Evolutionary conservation across 2,888 invertebrate genomes (phyloP).

Genomic region (Drosophila nr. perissopoda): DNA sequence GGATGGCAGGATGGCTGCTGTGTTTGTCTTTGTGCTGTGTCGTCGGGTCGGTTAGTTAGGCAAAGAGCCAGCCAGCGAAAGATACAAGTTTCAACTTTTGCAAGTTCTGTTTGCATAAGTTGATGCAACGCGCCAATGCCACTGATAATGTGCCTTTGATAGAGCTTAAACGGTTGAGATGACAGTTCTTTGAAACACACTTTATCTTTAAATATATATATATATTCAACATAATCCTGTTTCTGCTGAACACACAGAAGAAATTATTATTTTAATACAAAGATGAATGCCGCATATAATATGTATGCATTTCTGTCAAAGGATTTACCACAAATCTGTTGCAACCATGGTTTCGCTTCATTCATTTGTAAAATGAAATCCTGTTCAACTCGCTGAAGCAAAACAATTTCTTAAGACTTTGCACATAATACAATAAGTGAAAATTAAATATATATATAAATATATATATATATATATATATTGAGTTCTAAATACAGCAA

Average conservation of each 20-base stretch:
- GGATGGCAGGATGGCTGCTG: slow-evolving; percentile 12
- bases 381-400: not conserved
- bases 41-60: slow-evolving; percentile 16
- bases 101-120: slow-evolving; percentile 24
- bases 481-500: not conserved
- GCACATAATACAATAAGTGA: not conserved
- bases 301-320: not conserved
- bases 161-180: not conserved
- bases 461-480: not conserved
- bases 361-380: not conserved
- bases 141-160: not conserved
- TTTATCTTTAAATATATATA: not conserved
- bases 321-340: not conserved
- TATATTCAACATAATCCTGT: not conserved
- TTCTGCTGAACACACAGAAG: not conserved
- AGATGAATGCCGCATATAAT: not conserved
- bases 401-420: not conserved
- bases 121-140: not conserved
- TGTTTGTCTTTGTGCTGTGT: slow-evolving; percentile 16
- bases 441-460: too few relatives aligned
- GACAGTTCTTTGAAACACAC: not conserved
- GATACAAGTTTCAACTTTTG: slow-evolving; percentile 29
- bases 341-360: not conserved
- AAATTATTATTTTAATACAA: not conserved
- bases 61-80: slow-evolving; percentile 7